Base-by-base conservation (phyloP, 2,888 invertebrate species). In the Epinotia bilunana region DNA sequence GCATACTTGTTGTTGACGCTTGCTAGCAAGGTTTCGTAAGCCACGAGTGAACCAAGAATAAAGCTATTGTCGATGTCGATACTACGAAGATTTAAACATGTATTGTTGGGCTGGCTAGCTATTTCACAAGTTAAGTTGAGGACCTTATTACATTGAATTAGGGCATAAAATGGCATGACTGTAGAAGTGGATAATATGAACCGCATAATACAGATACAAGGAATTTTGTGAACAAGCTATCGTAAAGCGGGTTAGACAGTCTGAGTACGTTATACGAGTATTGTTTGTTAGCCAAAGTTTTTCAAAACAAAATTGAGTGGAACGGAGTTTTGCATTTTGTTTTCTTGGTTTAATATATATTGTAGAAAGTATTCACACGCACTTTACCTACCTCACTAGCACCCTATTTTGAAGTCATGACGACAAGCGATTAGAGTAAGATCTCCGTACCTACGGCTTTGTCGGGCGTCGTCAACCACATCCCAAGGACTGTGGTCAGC, bases 21-120 rank as follows among this genome's bases (percentile, higher is more conserved):
- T 60, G 63, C 62, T 72, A 73, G 61, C 74, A 77, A 78, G 74
- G 72, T 49, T 79, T 74, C 75, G 73, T 71, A 75, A 78, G 62
- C 69, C 69, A 69, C 62, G 74, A 68, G 61, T 55, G 73, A 69
- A 57, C 74, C 74, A 74, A 74, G 74, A 74, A 74, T 74, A 74
- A 69, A 74, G 74, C 62, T 20, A 69, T 74, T 74, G 69, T 74
- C 62, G 74, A 55, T 62, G 43, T 46, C 74, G 74, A 69, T 74
- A 63, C 74, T 57, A 43, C 68, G 33, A 60, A 65, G 73, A 73
- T 72, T 73, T 65, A 28, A 73, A 65, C 65, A 73, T 73, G 73
- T 67, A 61, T 61, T 53, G n/a, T 53, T 53, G 9, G 9, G 33
- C 61, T 28, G 33, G 33, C 61, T 33, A 1, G 33, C 33, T 33